A percentile compares a stretch with the other conserved stretches of the same genome.
Evolutionary conservation across 2,888 invertebrate species (phyloP).

Genomic region (Tenthredo livida): DNA sequence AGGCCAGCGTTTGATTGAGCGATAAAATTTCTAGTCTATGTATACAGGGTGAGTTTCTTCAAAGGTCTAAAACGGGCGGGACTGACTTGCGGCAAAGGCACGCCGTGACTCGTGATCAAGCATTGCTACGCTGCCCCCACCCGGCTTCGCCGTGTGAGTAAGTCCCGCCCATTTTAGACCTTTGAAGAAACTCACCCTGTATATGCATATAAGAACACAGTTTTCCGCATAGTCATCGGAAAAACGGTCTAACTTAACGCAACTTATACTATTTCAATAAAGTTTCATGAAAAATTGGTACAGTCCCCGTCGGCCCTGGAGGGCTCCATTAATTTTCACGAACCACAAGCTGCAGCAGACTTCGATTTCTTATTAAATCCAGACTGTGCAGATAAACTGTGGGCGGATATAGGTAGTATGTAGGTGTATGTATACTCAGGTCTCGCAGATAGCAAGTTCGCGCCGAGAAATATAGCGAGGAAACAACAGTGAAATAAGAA

Average conservation of each 20-base stretch:
- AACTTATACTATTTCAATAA: background rate
- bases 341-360: background rate
- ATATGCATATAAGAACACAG: background rate
- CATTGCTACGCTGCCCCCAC: too few relatives aligned
- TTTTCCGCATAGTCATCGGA: constrained; percentile 1
- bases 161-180: background rate
- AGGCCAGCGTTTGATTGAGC: background rate
- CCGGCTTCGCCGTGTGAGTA: too few relatives aligned
- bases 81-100: too few relatives aligned
- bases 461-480: background rate
- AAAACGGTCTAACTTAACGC: background rate
- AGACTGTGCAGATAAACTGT: constrained; percentile 2
- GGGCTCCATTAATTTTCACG: constrained; percentile 4
- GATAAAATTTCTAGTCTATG: background rate
- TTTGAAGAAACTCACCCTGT: background rate
- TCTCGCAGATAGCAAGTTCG: background rate
- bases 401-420: background rate
- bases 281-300: constrained; percentile 7
- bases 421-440: too few relatives aligned
- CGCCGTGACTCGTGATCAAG: too few relatives aligned
- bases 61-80: too few relatives aligned
- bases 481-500: background rate
- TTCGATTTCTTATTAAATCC: constrained; percentile 33
- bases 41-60: background rate
- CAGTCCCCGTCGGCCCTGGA: background rate